Conservation (phyloP, 2,113 vertebrate species). For the Ondatra zibethicus region DNA sequence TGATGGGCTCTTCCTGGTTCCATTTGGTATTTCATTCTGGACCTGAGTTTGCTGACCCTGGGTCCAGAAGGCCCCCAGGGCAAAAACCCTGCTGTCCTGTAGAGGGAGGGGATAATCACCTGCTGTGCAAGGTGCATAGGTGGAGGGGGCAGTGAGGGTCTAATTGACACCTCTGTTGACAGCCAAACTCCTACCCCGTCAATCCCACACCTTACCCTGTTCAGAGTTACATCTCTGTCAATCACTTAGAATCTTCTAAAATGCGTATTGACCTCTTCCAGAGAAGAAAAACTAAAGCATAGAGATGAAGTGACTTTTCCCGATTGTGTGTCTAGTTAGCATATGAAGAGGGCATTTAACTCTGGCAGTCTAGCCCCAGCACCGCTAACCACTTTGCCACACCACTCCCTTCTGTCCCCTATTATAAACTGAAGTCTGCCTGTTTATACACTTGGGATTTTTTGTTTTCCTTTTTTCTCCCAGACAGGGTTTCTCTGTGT, state of each 20-base stretch:
- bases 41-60: background rate
- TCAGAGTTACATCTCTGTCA: background rate
- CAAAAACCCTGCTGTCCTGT: background rate
- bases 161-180: background rate
- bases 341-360: background rate
- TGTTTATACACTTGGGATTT: background rate
- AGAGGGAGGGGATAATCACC: background rate
- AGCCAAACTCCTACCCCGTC: background rate
- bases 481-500: too few species aligned
- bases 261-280: background rate
- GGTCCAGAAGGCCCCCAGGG: background rate
- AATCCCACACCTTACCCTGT: background rate
- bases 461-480: background rate
- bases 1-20: background rate
- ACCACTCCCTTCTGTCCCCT: background rate
- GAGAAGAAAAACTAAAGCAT: background rate
- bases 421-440: background rate
- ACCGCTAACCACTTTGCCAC: background rate
- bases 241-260: background rate
- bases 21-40: background rate
- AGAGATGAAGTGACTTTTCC: background rate
- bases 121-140: background rate
- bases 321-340: background rate
- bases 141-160: background rate
- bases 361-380: background rate